Base-by-base conservation (phyloP, 2,113 vertebrate species). In the Cyprinodon tularosa region DNA sequence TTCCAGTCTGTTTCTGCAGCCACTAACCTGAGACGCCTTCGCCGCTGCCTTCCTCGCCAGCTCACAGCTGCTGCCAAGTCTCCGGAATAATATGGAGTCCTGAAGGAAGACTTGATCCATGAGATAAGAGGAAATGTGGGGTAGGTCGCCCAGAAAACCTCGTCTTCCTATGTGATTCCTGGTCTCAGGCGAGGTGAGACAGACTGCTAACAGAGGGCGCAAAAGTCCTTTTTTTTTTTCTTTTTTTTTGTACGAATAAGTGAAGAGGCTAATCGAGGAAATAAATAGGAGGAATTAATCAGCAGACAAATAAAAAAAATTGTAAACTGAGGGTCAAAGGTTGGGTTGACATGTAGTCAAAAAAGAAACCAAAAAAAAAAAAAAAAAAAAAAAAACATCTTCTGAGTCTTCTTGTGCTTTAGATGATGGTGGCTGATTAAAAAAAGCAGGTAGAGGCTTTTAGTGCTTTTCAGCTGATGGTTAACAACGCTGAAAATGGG, bases 31-130 rank as follows among this genome's bases (percentile, higher is more conserved):
- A 93, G 83, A 91, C 90, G 77, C 91, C 66, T 86, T 81, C 93
- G 92, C 91, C 84, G 91, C 83, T 63, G 42, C 78, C 76, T 61
- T 75, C 83, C 89, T 89, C 94, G 92, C 92, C 93, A 92, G 90
- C 77, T 91, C 92, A 93, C 93, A 93, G 95, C 94, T 94, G 95
- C 92, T 88, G 81, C 89, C 94, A 61, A 93, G 92, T 96, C 93
- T 95, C 95, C 96, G 94, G 74, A 94, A 94, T 62, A 80, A 76
- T 86, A 72, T 74, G 89, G 83, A 95, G 95, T 94, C 94, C 95
- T 96, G 96, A 98, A 98, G 95, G 96, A 99, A 99, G 92, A 98
- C 96, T 97, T 95, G 96, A 96, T 97, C 96, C 96, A 74, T 98
- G 93, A 99, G 96, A 97, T 96, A 96, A 94, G 95, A 95, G 93